Evolutionary conservation across 2,113 vertebrate genomes (phyloP).

Genomic region (Odocoileus virginianus): DNA sequence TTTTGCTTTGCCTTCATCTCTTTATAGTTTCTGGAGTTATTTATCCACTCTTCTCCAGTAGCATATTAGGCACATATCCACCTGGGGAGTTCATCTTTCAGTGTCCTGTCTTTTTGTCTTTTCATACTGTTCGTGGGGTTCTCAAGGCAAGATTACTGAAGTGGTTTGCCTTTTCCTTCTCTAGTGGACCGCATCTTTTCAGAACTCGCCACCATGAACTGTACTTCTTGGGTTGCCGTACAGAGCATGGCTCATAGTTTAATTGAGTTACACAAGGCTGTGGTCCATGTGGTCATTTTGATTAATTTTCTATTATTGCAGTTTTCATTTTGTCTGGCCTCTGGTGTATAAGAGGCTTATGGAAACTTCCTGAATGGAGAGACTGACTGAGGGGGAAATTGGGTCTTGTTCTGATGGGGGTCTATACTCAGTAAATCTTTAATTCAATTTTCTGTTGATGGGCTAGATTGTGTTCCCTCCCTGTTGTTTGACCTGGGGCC

Average conservation of each 20-base stretch:
- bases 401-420: background rate
- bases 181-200: background rate
- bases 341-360: background rate
- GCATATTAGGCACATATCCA: background rate
- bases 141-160: background rate
- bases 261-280: background rate
- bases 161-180: background rate
- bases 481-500: background rate
- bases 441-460: background rate
- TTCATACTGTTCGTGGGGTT: background rate
- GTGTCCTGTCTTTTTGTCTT: background rate
- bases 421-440: background rate
- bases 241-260: background rate
- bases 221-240: background rate
- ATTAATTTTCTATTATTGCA: background rate
- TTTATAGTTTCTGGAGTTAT: background rate
- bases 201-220: rapidly evolving
- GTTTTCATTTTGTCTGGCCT: background rate
- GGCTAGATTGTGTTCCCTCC: background rate
- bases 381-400: background rate
- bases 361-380: background rate
- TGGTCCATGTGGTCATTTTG: background rate
- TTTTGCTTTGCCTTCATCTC: background rate
- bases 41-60: background rate
- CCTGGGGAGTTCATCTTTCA: background rate